Percentiles rank a stretch among this genome's conserved stretches.
Conservation (phyloP, 2,797 vertebrate genomes). For the Rhinichthys osculus region DNA sequence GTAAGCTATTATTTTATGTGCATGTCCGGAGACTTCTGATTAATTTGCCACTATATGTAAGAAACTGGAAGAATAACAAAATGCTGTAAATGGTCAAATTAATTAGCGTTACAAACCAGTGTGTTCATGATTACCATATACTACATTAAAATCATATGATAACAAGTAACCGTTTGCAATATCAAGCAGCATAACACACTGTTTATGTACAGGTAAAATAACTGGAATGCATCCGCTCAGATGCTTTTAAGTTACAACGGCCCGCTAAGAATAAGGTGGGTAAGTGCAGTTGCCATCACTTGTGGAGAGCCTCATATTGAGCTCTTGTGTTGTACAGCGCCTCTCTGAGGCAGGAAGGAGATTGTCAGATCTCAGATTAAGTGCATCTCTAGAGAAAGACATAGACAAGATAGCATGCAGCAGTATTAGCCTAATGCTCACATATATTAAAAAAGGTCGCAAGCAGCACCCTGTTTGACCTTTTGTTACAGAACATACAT, state of each 20-base stretch:
- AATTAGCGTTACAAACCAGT: not conserved
- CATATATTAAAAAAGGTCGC: slow-evolving; percentile 24
- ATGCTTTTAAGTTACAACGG: not conserved
- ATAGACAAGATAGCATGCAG: slow-evolving; percentile 51
- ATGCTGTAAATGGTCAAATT: not conserved
- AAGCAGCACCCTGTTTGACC: slow-evolving; percentile 42
- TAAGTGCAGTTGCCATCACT: not conserved
- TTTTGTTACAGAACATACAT: slow-evolving; percentile 33
- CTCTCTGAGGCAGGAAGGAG: slow-evolving; percentile 34
- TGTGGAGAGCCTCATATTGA: not conserved
- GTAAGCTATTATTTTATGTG: not conserved
- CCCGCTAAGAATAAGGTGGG: not conserved
- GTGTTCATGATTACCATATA: not conserved
- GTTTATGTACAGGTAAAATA: not conserved
- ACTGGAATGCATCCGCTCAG: not conserved
- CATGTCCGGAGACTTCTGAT: not conserved
- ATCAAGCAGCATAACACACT: not conserved
- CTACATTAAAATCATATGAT: not conserved
- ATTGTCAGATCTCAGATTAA: slow-evolving; percentile 49
- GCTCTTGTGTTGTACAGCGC: slow-evolving; percentile 20
- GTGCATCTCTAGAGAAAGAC: slow-evolving; percentile 43
- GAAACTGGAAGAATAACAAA: not conserved
- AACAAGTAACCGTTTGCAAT: not conserved
- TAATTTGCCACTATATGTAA: not conserved
- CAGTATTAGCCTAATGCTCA: slow-evolving; percentile 57